Conservation (phyloP, 2,797 vertebrate genomes). For the Anguilla pacifica region DNA sequence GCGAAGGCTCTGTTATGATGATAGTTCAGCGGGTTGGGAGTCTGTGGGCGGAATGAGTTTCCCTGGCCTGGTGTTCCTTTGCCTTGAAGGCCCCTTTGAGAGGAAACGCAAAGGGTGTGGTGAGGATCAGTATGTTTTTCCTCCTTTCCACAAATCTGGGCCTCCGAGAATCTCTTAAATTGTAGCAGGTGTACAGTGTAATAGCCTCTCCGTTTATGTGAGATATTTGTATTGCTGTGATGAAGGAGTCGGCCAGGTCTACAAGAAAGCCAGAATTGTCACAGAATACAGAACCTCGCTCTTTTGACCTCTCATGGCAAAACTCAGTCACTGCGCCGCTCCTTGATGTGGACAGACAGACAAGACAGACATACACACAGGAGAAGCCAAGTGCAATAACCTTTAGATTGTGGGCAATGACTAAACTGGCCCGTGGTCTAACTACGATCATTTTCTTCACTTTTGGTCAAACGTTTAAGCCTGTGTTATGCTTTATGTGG, state of each 20-base stretch:
- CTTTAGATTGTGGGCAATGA: not conserved
- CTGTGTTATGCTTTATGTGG: conserved; percentile 4
- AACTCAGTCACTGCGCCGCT: not conserved
- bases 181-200: not conserved
- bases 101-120: conserved; percentile 62
- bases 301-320: not conserved
- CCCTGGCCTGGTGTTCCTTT: conserved; percentile 61
- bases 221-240: not conserved
- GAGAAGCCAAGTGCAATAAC: not conserved
- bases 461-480: not conserved
- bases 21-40: conserved; percentile 22
- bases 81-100: conserved; percentile 58
- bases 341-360: not conserved
- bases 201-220: not conserved
- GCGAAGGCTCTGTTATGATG: conserved; percentile 24
- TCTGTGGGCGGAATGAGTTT: conserved; percentile 47
- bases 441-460: conserved; percentile 1
- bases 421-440: not conserved
- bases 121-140: conserved; percentile 45
- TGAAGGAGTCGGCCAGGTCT: not conserved
- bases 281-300: not conserved
- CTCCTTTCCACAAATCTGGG: conserved; percentile 11
- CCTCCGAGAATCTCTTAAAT: conserved; percentile 1
- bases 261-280: not conserved
- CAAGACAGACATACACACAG: not conserved